Percentiles rank a stretch among this genome's conserved stretches.
These are phyloP conservation scores for Machimus rusticus DNA, from an alignment of 2,888 invertebrate species.

Conservation along the genomic window DNA sequence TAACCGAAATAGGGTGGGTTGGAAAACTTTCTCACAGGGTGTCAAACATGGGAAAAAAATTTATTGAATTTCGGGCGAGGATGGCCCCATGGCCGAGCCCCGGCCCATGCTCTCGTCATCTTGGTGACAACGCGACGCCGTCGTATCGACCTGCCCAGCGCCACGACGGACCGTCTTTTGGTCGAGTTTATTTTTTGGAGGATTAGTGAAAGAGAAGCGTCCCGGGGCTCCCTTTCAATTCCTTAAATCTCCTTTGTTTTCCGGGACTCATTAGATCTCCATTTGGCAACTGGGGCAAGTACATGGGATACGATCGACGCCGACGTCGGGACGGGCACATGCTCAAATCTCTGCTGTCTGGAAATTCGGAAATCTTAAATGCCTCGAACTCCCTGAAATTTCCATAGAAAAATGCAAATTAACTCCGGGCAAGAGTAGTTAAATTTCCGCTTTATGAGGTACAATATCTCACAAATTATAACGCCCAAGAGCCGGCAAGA, in stretches of 20 bases:
- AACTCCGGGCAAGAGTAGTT: background rate
- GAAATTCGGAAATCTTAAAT: background rate
- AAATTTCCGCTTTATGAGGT: background rate
- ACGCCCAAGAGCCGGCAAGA: background rate
- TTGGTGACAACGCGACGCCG: background rate
- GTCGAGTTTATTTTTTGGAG: background rate
- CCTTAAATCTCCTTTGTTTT: background rate
- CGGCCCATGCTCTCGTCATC: background rate
- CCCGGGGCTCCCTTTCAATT: background rate
- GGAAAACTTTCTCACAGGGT: background rate
- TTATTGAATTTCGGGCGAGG: conserved; percentile 1
- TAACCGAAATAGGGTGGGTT: background rate
- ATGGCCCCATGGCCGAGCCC: background rate
- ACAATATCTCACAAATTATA: background rate
- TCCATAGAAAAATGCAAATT: background rate
- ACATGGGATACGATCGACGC: background rate
- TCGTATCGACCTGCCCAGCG: background rate
- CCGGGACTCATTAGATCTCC: background rate
- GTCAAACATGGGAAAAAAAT: conserved; percentile 6
- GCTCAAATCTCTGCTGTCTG: background rate
- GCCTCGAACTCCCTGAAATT: background rate
- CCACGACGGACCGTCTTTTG: background rate
- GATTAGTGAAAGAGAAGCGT: background rate
- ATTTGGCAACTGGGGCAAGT: background rate
- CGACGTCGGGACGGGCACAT: background rate